Conservation (phyloP, 2,888 invertebrate species). For the Rhamnusium bicolor region DNA sequence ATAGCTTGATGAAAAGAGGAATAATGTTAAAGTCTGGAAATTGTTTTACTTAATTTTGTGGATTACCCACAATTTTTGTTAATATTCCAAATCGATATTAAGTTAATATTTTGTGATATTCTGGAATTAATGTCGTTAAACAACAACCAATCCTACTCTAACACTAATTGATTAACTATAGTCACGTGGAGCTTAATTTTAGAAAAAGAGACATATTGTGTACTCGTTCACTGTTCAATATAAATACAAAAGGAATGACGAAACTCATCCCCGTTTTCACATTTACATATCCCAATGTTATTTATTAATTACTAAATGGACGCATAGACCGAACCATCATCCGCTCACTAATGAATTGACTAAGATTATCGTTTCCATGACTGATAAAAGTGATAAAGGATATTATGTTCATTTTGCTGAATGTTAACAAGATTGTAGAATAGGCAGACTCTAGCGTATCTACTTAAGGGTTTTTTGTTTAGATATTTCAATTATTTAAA, state of each 20-base stretch:
- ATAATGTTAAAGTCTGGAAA: no score
- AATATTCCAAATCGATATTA: neutral
- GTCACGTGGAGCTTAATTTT: neutral
- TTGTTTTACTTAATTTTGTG: neutral
- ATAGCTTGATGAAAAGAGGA: no score
- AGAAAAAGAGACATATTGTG: neutral
- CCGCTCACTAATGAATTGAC: neutral
- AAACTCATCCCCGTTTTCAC: neutral
- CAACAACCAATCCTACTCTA: neutral
- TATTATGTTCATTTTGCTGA: neutral
- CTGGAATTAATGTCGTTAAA: neutral
- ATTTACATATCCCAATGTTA: neutral
- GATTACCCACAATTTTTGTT: neutral
- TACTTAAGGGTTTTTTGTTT: neutral
- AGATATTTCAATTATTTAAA: neutral
- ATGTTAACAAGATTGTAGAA: neutral
- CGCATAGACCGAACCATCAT: neutral
- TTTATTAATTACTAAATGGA: neutral
- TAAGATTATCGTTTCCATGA: neutral
- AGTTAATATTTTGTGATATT: neutral
- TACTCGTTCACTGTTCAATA: no score
- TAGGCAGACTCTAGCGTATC: no score
- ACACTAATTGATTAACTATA: neutral
- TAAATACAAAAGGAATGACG: neutral
- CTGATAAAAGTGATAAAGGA: neutral